These are phyloP conservation scores for Pseudochirops corinnae DNA, from an alignment of 2,797 vertebrate genomes.

Conservation along the genomic window DNA sequence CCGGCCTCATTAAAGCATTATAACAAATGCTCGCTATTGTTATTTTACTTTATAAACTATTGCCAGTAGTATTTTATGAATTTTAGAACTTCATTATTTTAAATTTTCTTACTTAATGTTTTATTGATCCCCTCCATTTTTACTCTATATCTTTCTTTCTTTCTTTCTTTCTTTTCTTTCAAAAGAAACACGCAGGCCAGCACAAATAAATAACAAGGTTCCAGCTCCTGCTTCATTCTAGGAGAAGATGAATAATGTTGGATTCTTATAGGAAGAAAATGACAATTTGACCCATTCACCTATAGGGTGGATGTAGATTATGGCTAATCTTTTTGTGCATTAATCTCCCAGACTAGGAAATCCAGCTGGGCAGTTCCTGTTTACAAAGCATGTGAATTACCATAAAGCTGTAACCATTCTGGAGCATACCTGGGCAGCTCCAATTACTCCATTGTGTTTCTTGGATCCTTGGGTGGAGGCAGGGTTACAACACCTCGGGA, in stretches of 20 bases:
- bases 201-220: neutral
- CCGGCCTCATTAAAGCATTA: neutral
- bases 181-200: neutral
- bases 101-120: neutral
- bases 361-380: neutral
- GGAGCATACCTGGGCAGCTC: constrained; percentile 1
- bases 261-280: neutral
- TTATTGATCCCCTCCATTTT: neutral
- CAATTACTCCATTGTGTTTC: neutral
- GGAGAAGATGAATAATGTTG: constrained; percentile 15
- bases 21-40: neutral
- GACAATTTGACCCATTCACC: neutral
- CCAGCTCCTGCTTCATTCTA: neutral
- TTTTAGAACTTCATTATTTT: neutral
- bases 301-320: neutral
- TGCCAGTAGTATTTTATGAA: neutral
- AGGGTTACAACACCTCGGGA: neutral
- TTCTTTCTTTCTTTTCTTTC: neutral
- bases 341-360: neutral
- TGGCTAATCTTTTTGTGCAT: neutral
- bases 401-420: constrained; percentile 33
- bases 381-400: neutral
- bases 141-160: neutral
- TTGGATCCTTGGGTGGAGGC: neutral
- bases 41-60: neutral